Conservation (phyloP, 2,797 vertebrate genomes). For the Galagoides demidoff region DNA sequence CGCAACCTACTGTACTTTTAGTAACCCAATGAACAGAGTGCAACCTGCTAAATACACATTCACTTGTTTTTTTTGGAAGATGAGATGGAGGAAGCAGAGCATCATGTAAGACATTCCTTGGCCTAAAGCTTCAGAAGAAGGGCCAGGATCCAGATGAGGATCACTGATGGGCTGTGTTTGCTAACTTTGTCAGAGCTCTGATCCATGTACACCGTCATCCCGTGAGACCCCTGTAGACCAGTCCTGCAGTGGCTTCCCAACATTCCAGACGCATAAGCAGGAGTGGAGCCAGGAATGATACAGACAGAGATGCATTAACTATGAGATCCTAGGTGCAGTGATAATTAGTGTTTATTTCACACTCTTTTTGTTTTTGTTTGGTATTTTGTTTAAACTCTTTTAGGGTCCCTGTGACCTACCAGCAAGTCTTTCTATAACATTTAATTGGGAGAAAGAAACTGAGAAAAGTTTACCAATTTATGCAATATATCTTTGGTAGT, state of each 20-base stretch:
- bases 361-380: background rate
- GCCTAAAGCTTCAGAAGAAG: conserved; percentile 41
- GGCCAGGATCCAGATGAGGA: conserved; percentile 49
- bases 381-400: conserved; percentile 42
- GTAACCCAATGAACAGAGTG: conserved; percentile 56
- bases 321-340: background rate
- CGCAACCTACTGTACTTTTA: conserved; percentile 61
- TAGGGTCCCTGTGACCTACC: background rate
- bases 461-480: conserved; percentile 18
- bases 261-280: background rate
- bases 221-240: background rate
- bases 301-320: background rate
- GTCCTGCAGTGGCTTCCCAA: background rate
- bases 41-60: conserved; percentile 4
- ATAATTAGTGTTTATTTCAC: background rate
- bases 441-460: conserved; percentile 27
- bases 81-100: background rate
- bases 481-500: background rate
- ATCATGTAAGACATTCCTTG: background rate
- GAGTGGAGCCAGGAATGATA: background rate
- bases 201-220: background rate
- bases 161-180: background rate
- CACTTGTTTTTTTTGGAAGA: conserved; percentile 30
- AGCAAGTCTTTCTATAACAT: background rate
- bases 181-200: background rate